Evolutionary conservation across 1,140 invertebrate genomes (phyloP).

Genomic region (Parasteatoda tepidariorum): DNA sequence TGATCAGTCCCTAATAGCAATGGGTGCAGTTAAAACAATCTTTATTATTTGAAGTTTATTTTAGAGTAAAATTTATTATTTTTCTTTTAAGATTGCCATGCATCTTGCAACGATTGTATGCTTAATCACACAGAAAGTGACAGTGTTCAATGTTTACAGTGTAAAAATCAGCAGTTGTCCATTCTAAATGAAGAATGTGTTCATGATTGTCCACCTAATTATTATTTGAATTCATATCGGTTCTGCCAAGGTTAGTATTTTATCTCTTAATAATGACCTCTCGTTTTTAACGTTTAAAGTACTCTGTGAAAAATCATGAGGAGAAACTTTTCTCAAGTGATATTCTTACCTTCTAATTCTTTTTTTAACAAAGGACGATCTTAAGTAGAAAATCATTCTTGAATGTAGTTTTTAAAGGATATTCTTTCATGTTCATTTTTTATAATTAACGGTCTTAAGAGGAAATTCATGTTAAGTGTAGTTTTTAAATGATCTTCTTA

Average conservation of each 20-base stretch:
- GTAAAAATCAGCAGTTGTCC: slow-evolving; percentile 12
- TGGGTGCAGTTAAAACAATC: no score
- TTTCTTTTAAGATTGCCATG: slow-evolving; percentile 24
- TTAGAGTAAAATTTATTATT: not conserved
- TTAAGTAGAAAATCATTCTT: no score
- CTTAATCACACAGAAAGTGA: slow-evolving; percentile 11
- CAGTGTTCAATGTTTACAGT: slow-evolving; percentile 9
- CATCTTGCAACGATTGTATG: slow-evolving; percentile 18
- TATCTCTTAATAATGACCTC: not conserved
- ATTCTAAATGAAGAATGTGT: slow-evolving; percentile 35
- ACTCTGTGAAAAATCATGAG: no score
- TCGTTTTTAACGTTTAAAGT: not conserved
- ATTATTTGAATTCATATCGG: slow-evolving; percentile 22
- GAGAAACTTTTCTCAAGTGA: not conserved
- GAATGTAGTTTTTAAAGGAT: no score
- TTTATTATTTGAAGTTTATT: not conserved
- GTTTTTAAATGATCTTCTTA: no score
- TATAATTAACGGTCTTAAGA: no score
- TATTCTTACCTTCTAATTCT: not conserved
- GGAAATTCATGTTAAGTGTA: no score
- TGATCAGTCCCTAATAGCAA: no score
- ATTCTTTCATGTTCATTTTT: no score
- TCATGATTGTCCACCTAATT: not conserved
- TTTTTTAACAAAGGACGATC: no score
- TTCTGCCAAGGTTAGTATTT: slow-evolving; percentile 19